Evolutionary conservation across 1,140 invertebrate species (phyloP), one percentile per base, ranked within the genome.

Genomic region (Sycobia sp.): DNA sequence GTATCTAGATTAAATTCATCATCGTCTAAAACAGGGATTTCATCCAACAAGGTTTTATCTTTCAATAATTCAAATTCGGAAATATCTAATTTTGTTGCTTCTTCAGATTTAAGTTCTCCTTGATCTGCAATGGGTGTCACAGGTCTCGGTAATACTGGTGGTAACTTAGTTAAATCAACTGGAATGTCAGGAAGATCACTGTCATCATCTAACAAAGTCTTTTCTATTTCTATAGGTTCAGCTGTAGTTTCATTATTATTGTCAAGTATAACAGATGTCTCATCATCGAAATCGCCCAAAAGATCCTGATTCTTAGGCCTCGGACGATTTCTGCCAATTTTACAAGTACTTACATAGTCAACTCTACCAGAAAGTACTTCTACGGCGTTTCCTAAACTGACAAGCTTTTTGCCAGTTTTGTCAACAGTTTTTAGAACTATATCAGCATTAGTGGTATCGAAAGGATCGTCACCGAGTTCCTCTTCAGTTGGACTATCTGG

Each of bases 381-480:
- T 67, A 94, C 92, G 14, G 92, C 92, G 62, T 89, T 86, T 4
- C 92, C 92, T 65, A 94, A 84, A 69, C 90, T 92, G 4, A 94
- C 87, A 39, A 91, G 82, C 72, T 91, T 90, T 68, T 91, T 93
- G 27, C 91, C 91, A 27, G 62, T 57, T 66, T 87, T 87, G 71
- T 89, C 88, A 51, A 87, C 86, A 9, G 89, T 89, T 76, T 90
- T 89, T 1, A 95, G 90, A 23, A 94, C 86, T 70, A 90, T 91
- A 58, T 94, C 92, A 27, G 92, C 92, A 65, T 87, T 91, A 1
- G 91, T 90, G 13, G 93, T 95, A 71, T 95, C 93, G 74, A 95
- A 95, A 0, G 91, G 91, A 83, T 93, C 91, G 70, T 89, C 88
- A 47, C 88, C 88, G 49, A 85, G 73, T 47, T 86, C 84, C 62